Evolutionary conservation across 2,113 vertebrate species (phyloP), one percentile per base, ranked within the genome.

Genomic region (Morone saxatilis): DNA sequence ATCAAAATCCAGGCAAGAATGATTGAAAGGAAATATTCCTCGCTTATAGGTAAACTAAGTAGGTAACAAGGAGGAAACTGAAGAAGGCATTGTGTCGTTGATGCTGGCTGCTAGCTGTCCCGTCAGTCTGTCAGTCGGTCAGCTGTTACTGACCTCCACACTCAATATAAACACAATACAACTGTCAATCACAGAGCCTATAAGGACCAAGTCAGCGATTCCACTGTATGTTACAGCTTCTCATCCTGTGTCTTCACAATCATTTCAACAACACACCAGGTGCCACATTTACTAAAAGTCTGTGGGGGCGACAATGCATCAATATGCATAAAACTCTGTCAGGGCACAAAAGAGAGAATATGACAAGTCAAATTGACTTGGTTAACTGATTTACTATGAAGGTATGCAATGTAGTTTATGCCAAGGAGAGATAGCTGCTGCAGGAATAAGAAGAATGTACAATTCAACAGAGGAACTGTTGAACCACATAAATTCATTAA

Each of bases 101-200:
- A 13, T 57, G 36, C 14, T 45, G 40, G 54, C 41, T 53, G 45
- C 3, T 68, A 70, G 45, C 82, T 85, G 82, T 86, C 80, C 45
- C 56, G 13, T 41, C 77, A 71, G 70, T 60, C 83, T 86, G 84
- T 75, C 75, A 69, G 50, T 11, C 12, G 38, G 86, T 86, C 83
- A 90, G 78, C 84, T 88, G 89, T 73, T 80, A 16, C 40, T 88
- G 84, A 88, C 51, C 60, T 50, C 41, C 59, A 66, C 65, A 57
- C 6, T 71, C 45, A 65, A 36, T 72, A 9, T 38, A 1, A 51
- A 77, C 65, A 88, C 88, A 86, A 88, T 86, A 48, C 62, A 84
- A 9, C 59, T 11, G 59, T 86, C 86, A 88, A 40, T 75, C 68
- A 67, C 76, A 88, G 81, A 79, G 76, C 13, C 19, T 43, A 45